Conservation (phyloP, 2,888 invertebrate species). For the Lasioglossum zephyrum region DNA sequence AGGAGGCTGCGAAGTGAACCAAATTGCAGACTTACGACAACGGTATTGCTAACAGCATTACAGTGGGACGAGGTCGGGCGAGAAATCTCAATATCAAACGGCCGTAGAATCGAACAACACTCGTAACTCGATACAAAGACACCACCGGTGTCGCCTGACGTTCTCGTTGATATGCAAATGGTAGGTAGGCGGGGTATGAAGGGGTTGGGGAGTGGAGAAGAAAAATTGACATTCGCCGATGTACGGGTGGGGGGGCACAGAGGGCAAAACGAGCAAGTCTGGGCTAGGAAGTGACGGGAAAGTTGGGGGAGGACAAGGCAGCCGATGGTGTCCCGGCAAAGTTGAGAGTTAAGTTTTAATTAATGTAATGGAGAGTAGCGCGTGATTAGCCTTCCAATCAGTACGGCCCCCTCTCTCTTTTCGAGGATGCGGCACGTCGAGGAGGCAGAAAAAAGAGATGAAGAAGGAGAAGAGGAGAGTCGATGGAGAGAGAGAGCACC, state of each 20-base stretch:
- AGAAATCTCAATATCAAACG: not conserved
- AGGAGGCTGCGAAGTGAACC: not conserved
- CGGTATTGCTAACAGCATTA: not conserved
- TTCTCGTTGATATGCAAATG: conserved; percentile 38
- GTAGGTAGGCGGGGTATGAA: not conserved
- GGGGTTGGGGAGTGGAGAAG: not conserved
- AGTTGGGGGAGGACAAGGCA: conserved; percentile 48
- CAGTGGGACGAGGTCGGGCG: not conserved
- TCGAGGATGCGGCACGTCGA: conserved; percentile 42
- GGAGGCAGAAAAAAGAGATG: conserved; percentile 15
- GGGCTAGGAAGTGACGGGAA: conserved; percentile 18
- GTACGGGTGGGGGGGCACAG: conserved; percentile 10
- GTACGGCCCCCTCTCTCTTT: conserved; percentile 53
- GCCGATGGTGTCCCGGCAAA: conserved; percentile 54
- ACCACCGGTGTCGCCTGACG: not conserved
- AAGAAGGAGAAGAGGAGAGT: not conserved
- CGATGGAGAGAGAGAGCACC: not conserved
- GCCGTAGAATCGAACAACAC: not conserved
- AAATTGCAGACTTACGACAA: not conserved
- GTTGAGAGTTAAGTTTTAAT: conserved; percentile 81
- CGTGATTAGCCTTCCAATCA: conserved; percentile 81
- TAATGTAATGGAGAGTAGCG: conserved; percentile 81
- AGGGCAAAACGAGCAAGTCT: conserved; percentile 32
- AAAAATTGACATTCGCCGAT: conserved; percentile 37
- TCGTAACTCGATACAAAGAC: conserved; percentile 2